phyloP scores from a whole-genome alignment of 64 coral and sea anemone species.

The Dendronephthya gigantea region DNA sequence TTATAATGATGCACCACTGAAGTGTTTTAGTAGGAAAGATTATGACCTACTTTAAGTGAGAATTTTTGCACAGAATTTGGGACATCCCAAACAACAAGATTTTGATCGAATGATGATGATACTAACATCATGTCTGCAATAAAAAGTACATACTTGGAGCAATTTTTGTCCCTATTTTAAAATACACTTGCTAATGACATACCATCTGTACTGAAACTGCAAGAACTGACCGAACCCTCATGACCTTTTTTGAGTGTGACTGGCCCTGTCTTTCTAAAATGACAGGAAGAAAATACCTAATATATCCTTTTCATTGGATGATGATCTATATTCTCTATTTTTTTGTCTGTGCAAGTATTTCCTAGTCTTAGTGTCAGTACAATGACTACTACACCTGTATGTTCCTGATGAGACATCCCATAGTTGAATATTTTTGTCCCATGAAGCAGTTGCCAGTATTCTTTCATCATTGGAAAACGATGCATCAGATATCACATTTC shows the following conservation, averaged over 20 bases:
- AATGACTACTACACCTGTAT: constrained; percentile 43
- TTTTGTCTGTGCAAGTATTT: too few species aligned
- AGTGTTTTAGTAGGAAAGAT: too few species aligned
- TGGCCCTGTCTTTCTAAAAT: constrained; percentile 67
- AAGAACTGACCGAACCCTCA: constrained; percentile 90
- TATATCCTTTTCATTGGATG: too few species aligned
- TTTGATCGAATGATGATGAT: constrained; percentile 87
- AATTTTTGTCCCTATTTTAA: too few species aligned
- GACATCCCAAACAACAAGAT: constrained; percentile 91
- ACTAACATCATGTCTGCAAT: constrained; percentile 62
- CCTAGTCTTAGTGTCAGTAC: too few species aligned
- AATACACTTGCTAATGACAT: neutral
- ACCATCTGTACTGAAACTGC: constrained; percentile 85
- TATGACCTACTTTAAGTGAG: constrained; percentile 64
- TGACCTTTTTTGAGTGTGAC: constrained; percentile 81
- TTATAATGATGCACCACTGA: too few species aligned
- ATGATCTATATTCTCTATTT: too few species aligned
- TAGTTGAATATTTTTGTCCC: constrained; percentile 91
- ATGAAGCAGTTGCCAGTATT: constrained; percentile 79
- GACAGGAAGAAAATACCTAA: neutral
- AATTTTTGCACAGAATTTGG: constrained; percentile 83
- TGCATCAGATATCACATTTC: constrained; percentile 79
- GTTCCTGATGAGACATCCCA: constrained; percentile 85
- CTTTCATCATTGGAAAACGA: constrained; percentile 70
- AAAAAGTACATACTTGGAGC: neutral